Percentiles rank a stretch among this genome's conserved stretches.
These are phyloP conservation scores for Borostomias antarcticus DNA, from an alignment of 2,797 vertebrate species.

Conservation along the genomic window DNA sequence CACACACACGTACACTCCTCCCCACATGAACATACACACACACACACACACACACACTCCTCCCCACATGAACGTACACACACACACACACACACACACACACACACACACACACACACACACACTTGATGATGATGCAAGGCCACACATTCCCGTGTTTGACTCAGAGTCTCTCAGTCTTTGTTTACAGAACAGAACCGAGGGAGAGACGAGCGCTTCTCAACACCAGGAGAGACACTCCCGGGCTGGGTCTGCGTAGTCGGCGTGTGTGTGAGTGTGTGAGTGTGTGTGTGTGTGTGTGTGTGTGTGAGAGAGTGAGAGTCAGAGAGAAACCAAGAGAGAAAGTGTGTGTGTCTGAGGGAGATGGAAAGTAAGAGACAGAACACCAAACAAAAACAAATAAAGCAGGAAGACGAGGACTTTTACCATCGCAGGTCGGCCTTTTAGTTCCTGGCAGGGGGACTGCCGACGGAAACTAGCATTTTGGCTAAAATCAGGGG, in stretches of 20 bases:
- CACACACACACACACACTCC: background rate
- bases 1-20: background rate
- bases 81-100: background rate
- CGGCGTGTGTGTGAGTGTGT: background rate
- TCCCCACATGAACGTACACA: background rate
- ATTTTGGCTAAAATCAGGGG: too few species aligned
- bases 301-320: background rate
- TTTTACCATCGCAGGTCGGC: too few species aligned
- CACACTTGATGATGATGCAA: background rate
- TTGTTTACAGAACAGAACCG: background rate
- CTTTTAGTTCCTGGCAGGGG: too few species aligned
- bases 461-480: too few species aligned
- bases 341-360: too few species aligned
- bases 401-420: too few species aligned
- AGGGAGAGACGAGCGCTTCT: too few species aligned
- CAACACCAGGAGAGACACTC: too few species aligned
- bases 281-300: background rate
- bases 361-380: too few species aligned
- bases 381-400: too few species aligned
- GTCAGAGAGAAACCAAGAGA: background rate
- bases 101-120: background rate
- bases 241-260: too few species aligned
- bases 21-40: background rate
- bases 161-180: too few species aligned
- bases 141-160: background rate